These are phyloP conservation scores for Cheilosia impressa DNA, from an alignment of 2,888 invertebrate species.

Conservation along the genomic window DNA sequence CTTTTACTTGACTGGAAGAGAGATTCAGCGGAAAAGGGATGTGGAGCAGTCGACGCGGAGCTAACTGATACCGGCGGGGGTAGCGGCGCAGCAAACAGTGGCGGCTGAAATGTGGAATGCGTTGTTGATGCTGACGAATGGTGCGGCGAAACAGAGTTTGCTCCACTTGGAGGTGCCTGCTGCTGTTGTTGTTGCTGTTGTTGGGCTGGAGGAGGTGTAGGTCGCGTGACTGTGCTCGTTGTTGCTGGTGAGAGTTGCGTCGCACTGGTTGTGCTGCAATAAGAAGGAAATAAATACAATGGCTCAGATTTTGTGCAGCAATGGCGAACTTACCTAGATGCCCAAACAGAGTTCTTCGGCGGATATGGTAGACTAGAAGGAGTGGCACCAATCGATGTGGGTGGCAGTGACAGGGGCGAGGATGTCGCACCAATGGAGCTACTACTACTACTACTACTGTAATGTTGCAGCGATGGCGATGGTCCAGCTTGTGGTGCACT, in stretches of 20 bases:
- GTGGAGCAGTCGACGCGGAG: conserved; percentile 86
- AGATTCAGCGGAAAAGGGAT: conserved; percentile 94
- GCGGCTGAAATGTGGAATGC: conserved; percentile 85
- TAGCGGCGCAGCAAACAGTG: conserved; percentile 88
- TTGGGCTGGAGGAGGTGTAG: conserved; percentile 85
- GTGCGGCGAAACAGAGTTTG: conserved; percentile 85
- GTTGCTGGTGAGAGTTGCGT: conserved; percentile 84
- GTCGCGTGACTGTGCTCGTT: conserved; percentile 84
- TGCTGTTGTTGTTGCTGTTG: conserved; percentile 77
- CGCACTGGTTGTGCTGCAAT: conserved; percentile 79
- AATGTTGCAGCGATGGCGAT: conserved; percentile 81
- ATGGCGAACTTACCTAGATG: conserved; percentile 75
- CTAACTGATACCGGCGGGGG: conserved; percentile 83
- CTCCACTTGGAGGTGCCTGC: conserved; percentile 80
- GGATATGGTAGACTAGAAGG: conserved; percentile 81
- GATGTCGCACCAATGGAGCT: conserved; percentile 78
- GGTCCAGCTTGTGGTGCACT: conserved; percentile 79
- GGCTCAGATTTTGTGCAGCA: not conserved
- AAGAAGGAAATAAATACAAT: not conserved
- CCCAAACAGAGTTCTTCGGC: conserved; percentile 78
- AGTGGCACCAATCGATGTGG: conserved; percentile 78
- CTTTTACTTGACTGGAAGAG: conserved; percentile 93
- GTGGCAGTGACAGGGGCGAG: conserved; percentile 80
- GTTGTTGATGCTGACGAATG: conserved; percentile 84
- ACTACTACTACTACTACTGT: conserved; percentile 76